Conservation (phyloP, 2,888 invertebrate species). For the Aquatica leii region DNA sequence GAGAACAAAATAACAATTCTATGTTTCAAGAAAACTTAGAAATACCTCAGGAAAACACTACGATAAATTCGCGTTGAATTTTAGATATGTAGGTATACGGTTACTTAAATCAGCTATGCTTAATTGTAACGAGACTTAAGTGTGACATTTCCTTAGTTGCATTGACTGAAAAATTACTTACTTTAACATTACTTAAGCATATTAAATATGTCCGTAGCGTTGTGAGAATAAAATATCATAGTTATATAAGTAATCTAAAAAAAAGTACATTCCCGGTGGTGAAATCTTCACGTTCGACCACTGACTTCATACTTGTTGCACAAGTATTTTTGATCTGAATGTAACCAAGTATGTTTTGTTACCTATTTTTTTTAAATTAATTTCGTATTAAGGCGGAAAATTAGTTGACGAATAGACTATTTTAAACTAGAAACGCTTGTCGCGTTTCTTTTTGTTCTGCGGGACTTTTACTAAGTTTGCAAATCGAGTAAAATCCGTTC, state of each 20-base stretch:
- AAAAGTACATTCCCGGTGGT: conserved; percentile 30
- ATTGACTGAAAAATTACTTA: conserved; percentile 35
- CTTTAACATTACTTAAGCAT: conserved; percentile 23
- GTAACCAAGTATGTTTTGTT: conserved; percentile 31
- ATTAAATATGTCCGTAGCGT: conserved; percentile 18
- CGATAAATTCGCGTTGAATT: conserved; percentile 49
- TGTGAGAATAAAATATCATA: conserved; percentile 28
- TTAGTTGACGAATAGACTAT: conserved; percentile 24
- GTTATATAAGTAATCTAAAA: conserved; percentile 20
- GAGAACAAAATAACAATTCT: conserved; percentile 66
- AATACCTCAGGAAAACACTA: conserved; percentile 53
- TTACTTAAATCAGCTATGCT: conserved; percentile 20
- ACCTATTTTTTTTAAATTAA: conserved; percentile 26
- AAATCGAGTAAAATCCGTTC: conserved; percentile 23
- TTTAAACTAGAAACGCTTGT: conserved; percentile 13
- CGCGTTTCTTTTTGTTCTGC: conserved; percentile 22
- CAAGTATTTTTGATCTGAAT: conserved; percentile 29
- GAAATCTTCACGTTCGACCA: conserved; percentile 12
- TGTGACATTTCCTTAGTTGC: conserved; percentile 34
- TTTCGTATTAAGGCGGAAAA: conserved; percentile 16
- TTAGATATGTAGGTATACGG: conserved; percentile 17
- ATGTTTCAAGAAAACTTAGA: conserved; percentile 66
- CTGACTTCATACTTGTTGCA: conserved; percentile 21
- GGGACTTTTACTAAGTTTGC: conserved; percentile 24
- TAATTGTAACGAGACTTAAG: conserved; percentile 27